Percentiles rank a stretch among this genome's conserved stretches.
Evolutionary conservation across 2,113 vertebrate species (phyloP).

Genomic region (Cygnus buccinator): DNA sequence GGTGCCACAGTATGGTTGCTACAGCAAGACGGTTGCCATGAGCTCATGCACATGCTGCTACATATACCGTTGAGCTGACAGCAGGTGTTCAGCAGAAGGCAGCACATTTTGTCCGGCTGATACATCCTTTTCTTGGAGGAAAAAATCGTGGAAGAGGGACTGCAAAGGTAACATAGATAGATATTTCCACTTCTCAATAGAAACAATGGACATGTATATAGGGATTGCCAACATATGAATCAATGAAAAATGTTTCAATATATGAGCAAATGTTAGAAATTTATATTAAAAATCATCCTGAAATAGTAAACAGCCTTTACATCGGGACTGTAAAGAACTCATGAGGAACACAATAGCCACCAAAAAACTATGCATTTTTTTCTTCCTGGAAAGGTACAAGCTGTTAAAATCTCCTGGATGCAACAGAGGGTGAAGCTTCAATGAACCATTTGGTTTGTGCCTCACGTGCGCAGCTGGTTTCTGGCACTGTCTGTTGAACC

Average conservation of each 20-base stretch:
- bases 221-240: neutral
- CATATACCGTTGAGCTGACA: neutral
- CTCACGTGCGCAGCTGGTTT: neutral
- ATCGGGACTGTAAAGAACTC: neutral
- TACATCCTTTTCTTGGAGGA: neutral
- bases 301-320: neutral
- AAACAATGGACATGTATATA: neutral
- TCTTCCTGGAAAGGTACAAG: neutral
- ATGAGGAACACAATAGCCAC: neutral
- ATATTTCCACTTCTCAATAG: neutral
- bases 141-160: neutral
- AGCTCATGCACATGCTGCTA: neutral
- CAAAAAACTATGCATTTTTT: neutral
- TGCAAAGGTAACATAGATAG: neutral
- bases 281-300: neutral
- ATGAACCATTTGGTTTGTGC: neutral
- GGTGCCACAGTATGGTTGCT: neutral
- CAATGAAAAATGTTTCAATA: neutral
- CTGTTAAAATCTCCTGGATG: neutral
- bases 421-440: neutral
- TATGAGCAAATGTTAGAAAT: neutral
- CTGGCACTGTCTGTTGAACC: neutral
- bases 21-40: accelerated
- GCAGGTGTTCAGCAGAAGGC: neutral
- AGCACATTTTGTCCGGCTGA: neutral